Percentiles rank a stretch among this genome's conserved stretches.
These are phyloP conservation scores for Lepidocolaptes lacrymiger DNA, from an alignment of 2,797 vertebrate species.

Conservation along the genomic window DNA sequence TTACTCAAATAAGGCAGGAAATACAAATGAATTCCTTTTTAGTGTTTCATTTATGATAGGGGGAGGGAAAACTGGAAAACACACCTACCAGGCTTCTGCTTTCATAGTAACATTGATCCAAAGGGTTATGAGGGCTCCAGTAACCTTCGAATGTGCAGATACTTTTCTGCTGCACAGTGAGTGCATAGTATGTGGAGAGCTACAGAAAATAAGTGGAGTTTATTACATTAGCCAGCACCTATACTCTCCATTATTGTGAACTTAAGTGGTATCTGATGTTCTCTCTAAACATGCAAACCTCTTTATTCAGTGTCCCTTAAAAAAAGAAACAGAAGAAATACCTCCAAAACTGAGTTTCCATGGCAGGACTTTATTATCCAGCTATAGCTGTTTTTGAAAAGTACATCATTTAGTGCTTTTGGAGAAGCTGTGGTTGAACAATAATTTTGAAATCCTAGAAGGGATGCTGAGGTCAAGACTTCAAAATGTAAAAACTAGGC, in stretches of 20 bases:
- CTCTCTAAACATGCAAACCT: background rate
- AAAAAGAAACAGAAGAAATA: background rate
- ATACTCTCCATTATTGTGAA: background rate
- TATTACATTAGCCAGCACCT: background rate
- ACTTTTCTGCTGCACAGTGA: background rate
- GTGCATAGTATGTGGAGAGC: background rate
- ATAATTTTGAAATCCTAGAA: background rate
- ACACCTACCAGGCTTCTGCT: background rate
- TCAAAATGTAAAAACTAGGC: background rate
- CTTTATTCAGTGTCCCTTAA: background rate
- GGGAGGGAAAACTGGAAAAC: background rate
- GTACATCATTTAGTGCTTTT: background rate
- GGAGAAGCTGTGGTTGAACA: background rate
- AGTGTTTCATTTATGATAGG: background rate
- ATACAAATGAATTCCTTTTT: background rate
- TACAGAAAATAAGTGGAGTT: background rate
- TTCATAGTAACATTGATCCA: background rate
- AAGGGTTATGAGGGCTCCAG: background rate
- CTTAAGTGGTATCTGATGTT: background rate
- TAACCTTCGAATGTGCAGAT: background rate
- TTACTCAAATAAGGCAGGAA: background rate
- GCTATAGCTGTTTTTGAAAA: slow-evolving; percentile 11
- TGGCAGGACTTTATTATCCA: background rate
- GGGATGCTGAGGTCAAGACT: background rate
- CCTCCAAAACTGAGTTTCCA: background rate